Base-by-base conservation (phyloP, 2,113 vertebrate species). In the Haliaeetus leucogaster region DNA sequence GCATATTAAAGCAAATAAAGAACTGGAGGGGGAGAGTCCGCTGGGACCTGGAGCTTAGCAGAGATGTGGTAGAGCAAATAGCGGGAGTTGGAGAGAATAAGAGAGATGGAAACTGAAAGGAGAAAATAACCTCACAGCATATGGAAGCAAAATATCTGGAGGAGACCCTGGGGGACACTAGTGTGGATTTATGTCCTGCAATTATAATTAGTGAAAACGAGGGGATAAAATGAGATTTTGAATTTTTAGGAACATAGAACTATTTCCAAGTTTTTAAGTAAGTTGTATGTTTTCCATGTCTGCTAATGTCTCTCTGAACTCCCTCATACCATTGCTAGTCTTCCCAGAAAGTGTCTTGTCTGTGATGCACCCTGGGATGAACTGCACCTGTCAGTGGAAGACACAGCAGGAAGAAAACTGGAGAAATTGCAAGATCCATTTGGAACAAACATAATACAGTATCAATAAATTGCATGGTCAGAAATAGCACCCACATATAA, bases 1-100 rank as follows among this genome's bases (percentile, higher is more conserved):
- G 48, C 48, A 84, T 97, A 93, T 95, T 85, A 95, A 96, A 95
- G 81, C 84, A 97, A 97, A 97, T 91, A 95, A 91, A 93, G 52
- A 85, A 93, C 48, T 91, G 62, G 73, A 94, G 53, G 25, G 20
- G 62, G 27, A 96, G 43, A 94, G 61, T 89, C 95, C 6, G 4
- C 34, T 86, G 95, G 86, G 96, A 96, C 61, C 16, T 86, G 56
- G 38, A 82, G 94, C 89, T 93, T 95, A 92, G 52, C 81, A 85
- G 70, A 77, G 74, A 91, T 87, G 29, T 82, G 86, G 56, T 79
- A 96, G 86, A 95, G 86, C 81, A 97, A 95, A 96, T 93, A 97
- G 56, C 1, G 2, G 65, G 79, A 92, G 89, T 72, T 68, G 70
- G 58, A 92, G 77, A 95, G 36, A 96, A 67, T 79, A 94, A 94